Evolutionary conservation across 2,888 invertebrate genomes (phyloP).

Genomic region (Pollenia amentaria): DNA sequence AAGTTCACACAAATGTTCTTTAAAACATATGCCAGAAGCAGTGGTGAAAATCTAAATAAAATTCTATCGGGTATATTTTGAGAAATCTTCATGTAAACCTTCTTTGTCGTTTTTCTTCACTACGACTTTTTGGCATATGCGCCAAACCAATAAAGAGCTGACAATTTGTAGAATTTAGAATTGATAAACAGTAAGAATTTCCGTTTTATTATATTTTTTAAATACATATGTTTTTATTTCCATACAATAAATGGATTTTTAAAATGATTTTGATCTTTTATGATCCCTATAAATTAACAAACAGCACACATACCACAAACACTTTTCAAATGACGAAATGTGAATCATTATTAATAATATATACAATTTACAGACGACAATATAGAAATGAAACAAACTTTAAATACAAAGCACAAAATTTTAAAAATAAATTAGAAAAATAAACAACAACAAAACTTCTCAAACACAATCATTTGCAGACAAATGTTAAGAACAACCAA

Average conservation of each 20-base stretch:
- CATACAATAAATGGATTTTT: not conserved
- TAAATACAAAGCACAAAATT: slow-evolving; percentile 30
- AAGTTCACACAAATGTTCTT: no score
- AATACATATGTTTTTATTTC: not conserved
- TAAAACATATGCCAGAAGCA: no score
- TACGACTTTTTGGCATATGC: no score
- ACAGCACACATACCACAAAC: not conserved
- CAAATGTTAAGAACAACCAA: not conserved
- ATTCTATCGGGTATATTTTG: no score
- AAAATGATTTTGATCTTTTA: slow-evolving; percentile 9
- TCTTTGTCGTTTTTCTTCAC: no score
- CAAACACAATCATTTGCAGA: not conserved
- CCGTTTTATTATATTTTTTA: no score
- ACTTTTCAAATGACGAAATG: not conserved
- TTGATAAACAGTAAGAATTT: no score
- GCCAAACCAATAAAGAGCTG: no score
- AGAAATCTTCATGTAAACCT: no score
- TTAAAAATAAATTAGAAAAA: slow-evolving; percentile 23
- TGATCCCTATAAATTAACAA: slow-evolving; percentile 18
- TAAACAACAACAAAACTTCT: not conserved
- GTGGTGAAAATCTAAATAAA: no score
- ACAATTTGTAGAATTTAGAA: no score
- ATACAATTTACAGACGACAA: slow-evolving; percentile 10
- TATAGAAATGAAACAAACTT: not conserved
- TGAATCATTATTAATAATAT: slow-evolving; percentile 29